phyloP scores from a whole-genome alignment of 2,113 vertebrate species.

The Aldabrachelys gigantea region DNA sequence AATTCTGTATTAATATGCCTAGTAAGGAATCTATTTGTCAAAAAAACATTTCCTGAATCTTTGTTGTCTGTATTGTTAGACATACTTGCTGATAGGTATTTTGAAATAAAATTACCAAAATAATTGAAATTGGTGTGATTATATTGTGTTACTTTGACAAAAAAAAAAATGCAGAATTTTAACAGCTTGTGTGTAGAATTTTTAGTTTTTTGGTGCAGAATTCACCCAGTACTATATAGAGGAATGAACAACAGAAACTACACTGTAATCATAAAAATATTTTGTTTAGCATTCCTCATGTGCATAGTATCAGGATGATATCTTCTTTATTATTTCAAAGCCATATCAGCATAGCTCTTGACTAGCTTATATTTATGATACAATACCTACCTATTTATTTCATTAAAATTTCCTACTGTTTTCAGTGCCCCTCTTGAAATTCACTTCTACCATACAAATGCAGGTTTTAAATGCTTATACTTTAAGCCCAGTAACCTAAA shows the following conservation, averaged over 20 bases:
- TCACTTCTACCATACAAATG: background rate
- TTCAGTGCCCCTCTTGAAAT: background rate
- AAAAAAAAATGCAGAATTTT: too few species aligned
- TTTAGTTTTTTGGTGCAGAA: too few species aligned
- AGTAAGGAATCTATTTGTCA: too few species aligned
- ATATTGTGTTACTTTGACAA: too few species aligned
- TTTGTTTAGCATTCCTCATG: rapidly evolving
- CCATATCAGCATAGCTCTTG: background rate
- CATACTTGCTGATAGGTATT: too few species aligned
- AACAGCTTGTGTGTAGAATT: too few species aligned
- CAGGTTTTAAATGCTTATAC: background rate
- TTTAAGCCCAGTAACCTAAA: background rate
- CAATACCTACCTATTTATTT: conserved; percentile 3
- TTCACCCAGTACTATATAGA: background rate
- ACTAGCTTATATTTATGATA: conserved; percentile 21
- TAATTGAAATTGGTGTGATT: too few species aligned
- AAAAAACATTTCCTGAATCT: too few species aligned
- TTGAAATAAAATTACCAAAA: too few species aligned
- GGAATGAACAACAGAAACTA: background rate
- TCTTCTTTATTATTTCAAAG: background rate
- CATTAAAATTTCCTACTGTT: background rate
- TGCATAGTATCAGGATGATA: background rate
- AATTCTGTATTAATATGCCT: too few species aligned
- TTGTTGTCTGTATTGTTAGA: too few species aligned
- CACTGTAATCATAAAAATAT: background rate